phyloP scores from a whole-genome alignment of 1,140 invertebrate species.

The Coptotermes formosanus region DNA sequence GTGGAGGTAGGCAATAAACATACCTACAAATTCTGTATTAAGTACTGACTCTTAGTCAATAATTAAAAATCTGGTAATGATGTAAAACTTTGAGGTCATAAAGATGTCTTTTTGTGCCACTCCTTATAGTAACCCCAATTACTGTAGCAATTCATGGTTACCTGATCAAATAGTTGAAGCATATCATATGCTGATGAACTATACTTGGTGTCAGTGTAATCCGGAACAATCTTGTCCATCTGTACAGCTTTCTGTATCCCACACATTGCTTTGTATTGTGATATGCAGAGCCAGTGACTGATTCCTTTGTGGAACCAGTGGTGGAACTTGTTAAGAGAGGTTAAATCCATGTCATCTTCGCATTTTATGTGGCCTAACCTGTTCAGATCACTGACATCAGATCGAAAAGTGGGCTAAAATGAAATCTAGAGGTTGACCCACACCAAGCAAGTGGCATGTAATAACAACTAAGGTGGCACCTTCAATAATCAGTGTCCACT shows the following conservation, averaged over 20 bases:
- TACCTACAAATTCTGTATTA: no score
- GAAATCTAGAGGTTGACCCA: no score
- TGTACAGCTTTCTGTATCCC: slow-evolving; percentile 87
- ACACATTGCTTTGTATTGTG: slow-evolving; percentile 79
- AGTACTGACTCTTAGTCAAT: no score
- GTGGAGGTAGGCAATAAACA: no score
- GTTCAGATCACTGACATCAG: slow-evolving; percentile 37
- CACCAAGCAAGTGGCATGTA: no score
- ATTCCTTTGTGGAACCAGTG: slow-evolving; percentile 86
- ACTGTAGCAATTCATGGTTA: slow-evolving; percentile 38
- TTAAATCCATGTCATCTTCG: slow-evolving; percentile 47
- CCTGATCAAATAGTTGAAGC: slow-evolving; percentile 85
- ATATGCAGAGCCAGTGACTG: slow-evolving; percentile 87
- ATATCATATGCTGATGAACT: slow-evolving; percentile 96
- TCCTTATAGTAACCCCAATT: no score
- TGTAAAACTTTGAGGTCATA: no score
- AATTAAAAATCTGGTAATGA: no score
- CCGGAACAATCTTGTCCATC: slow-evolving; percentile 72
- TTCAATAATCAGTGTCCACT: no score
- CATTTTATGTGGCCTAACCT: slow-evolving; percentile 42
- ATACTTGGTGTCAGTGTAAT: slow-evolving; percentile 81
- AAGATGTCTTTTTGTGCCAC: no score
- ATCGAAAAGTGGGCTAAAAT: no score
- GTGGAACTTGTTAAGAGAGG: slow-evolving; percentile 69
- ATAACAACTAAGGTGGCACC: no score